Evolutionary conservation across 2,797 vertebrate genomes (phyloP), one percentile per base, ranked within the genome.

Genomic region (Saxicola maurus): DNA sequence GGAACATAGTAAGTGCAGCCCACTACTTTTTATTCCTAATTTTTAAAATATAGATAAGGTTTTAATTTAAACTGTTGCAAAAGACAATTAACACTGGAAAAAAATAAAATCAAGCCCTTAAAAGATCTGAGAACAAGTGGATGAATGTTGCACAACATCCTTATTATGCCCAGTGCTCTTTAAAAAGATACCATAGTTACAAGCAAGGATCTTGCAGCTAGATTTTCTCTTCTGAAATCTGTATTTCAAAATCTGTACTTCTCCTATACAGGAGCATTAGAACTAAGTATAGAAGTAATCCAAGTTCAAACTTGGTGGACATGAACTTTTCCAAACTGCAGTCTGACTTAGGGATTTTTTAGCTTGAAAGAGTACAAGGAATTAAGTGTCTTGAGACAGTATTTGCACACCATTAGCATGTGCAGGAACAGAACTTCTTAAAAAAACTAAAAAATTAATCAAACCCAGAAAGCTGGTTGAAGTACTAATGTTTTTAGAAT

Each of bases 281-380:
- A 92, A 85, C 17, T 42, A 84, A 40, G 31, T 48, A 53, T 53
- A 87, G 89, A 90, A 86, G 93, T 51, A 94, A 92, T 80, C 21
- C 31, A 76, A 65, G 38, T 17, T 69, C 46, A 84, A 87, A 78
- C 24, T 59, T 92, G 46, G 37, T 68, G 55, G 37, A 68, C 28
- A 46, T 5, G 6, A 84, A 62, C 12, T 87, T 61, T 61, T 67
- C 35, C 46, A 59, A 89, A 90, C 14, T 84, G 30, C 31, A 62
- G 13, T 59, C 19, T 67, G 45, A 73, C 14, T 79, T 66, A 60
- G 0, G 0, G 33, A 65, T 57, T 78, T 60, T 84, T 84, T 40
- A 75, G 27, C 48, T 53, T 23, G 28, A 69, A 76, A 33, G 7
- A 89, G 10, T 61, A 12, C 43, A 84, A 90, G 69, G 82, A 68